Conservation (phyloP, 2,888 invertebrate species). For the Tetropium fuscum region DNA sequence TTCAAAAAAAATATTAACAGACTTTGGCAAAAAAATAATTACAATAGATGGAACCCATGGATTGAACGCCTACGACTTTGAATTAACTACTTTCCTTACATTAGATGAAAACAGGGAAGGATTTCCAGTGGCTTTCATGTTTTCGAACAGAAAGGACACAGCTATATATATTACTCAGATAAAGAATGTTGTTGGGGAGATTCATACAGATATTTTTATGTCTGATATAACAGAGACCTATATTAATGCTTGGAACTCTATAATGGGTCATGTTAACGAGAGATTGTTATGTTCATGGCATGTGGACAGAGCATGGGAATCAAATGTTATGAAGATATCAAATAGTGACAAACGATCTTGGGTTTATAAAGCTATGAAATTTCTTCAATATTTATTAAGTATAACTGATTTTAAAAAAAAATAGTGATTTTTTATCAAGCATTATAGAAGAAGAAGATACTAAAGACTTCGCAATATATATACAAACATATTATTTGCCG, state of each 20-base stretch:
- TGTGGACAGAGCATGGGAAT: background rate
- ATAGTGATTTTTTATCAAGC: background rate
- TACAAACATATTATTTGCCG: background rate
- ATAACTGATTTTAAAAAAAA: background rate
- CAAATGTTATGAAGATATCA: background rate
- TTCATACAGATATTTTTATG: background rate
- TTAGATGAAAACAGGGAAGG: background rate
- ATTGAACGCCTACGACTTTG: background rate
- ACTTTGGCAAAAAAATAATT: slow-evolving; percentile 2
- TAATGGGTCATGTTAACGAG: background rate
- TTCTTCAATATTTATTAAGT: too few species aligned
- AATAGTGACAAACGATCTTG: background rate
- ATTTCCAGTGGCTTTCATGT: background rate
- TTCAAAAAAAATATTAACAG: slow-evolving; percentile 12
- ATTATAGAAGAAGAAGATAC: slow-evolving; percentile 1
- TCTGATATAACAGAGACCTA: slow-evolving; percentile 1
- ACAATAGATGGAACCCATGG: background rate
- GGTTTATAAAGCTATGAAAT: background rate
- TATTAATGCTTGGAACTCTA: slow-evolving; percentile 1
- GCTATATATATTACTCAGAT: background rate
- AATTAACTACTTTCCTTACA: background rate
- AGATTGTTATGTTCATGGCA: background rate
- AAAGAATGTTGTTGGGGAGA: background rate
- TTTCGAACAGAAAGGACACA: background rate
- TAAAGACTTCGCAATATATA: background rate